Evolutionary conservation across 2,113 vertebrate species (phyloP).

Genomic region (Amblyornis subalaris): DNA sequence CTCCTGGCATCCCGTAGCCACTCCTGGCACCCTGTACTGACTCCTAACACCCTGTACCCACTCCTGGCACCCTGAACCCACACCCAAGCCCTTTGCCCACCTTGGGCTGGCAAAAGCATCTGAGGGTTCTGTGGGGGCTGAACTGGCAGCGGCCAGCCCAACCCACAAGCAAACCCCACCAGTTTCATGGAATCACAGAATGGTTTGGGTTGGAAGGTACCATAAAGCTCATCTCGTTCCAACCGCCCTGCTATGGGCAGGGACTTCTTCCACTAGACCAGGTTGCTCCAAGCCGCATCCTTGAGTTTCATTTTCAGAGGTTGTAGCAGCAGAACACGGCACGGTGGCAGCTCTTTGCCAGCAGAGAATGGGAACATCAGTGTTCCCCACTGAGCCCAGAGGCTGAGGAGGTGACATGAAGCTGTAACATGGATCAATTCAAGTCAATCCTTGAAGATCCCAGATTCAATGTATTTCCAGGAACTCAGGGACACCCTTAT

Average conservation of each 20-base stretch:
- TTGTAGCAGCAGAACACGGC: fast-evolving
- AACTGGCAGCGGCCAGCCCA: background rate
- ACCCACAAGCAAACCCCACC: background rate
- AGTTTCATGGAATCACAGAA: fast-evolving
- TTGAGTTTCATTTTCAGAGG: background rate
- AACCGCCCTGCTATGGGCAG: background rate
- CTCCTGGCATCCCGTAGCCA: background rate
- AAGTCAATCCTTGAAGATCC: fast-evolving
- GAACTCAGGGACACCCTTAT: background rate
- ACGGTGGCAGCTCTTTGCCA: fast-evolving
- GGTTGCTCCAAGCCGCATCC: background rate
- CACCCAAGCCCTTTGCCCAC: background rate
- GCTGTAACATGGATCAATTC: fast-evolving
- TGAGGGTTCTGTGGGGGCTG: background rate
- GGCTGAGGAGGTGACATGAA: background rate
- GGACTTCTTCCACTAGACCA: background rate
- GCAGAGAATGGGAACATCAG: fast-evolving
- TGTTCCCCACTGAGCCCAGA: background rate
- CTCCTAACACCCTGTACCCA: no score
- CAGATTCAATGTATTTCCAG: background rate
- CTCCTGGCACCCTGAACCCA: background rate
- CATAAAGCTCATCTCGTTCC: no score
- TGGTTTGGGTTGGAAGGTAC: background rate
- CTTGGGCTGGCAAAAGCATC: background rate
- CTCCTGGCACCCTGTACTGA: background rate